Evolutionary conservation across 1,140 invertebrate species (phyloP), one percentile per base, ranked within the genome.

Genomic region (Teleogryllus occipitalis): DNA sequence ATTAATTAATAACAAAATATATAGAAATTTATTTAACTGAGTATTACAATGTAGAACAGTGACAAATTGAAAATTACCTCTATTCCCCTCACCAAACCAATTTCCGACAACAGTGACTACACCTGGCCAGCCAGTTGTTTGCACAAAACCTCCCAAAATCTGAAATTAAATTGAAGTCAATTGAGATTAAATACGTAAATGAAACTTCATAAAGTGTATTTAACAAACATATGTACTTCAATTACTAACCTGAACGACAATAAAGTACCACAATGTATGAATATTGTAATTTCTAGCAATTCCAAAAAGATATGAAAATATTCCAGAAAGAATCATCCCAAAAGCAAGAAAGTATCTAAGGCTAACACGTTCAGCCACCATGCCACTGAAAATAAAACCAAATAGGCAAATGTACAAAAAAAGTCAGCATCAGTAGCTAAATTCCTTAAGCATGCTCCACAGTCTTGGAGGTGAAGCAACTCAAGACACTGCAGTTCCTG

Each of bases 1-100:
- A 39, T 39, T 2, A 39, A 39, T 2, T 39, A 39, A 39, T 39
- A 39, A 39, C 27, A 39, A 39, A 39, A 39, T 39, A 39, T 39
- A 39, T 2, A 39, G 27, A 39, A 39, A 39, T 39, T 39, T 39
- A 39, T 39, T 39, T 1, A 39, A 39, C 27, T 39, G 27, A 1
- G 27, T 39, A 39, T 39, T 39, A 39, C 5, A 39, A 2, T 39
- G 27, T 39, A 39, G 27, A 39, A 39, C 27, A 39, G 27, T 39
- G 27, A 39, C 27, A 39, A n/a, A 82, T 77, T 39, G 27, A 39
- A 39, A 39, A 74, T 76, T 85, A 90, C 90, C 89, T 85, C 92
- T 89, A 85, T 96, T 96, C 22, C 91, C 90, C 87, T 95, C 97
- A 1, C 96, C 97, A 88, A 97, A 98, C 97, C 97, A 99, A 84